A percentile compares a stretch with the other conserved stretches of the same genome.
Evolutionary conservation across 2,113 vertebrate species (phyloP).

Genomic region (Solea solea): DNA sequence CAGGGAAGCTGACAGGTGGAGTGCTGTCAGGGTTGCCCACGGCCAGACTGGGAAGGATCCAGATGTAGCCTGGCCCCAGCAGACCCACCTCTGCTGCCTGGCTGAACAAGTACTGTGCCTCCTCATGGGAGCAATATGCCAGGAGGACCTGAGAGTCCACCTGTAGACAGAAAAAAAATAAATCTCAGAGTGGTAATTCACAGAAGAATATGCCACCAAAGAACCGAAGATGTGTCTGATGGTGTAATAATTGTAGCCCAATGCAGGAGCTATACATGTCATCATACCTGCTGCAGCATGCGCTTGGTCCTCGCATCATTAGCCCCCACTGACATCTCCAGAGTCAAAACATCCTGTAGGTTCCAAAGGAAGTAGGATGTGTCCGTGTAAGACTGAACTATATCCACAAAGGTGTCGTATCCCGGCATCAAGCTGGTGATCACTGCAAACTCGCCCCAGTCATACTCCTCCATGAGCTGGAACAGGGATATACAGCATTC

Average conservation of each 20-base stretch:
- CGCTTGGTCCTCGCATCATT: slow-evolving; percentile 83
- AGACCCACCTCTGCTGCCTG: slow-evolving; percentile 90
- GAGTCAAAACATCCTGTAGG: slow-evolving; percentile 90
- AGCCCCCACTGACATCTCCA: slow-evolving; percentile 92
- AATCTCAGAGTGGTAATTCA: not conserved
- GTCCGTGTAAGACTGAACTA: slow-evolving; percentile 90
- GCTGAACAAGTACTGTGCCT: slow-evolving; percentile 90
- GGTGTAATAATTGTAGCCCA: not conserved
- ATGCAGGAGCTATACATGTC: not conserved
- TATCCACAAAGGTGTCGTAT: slow-evolving; percentile 90
- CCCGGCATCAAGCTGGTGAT: slow-evolving; percentile 96
- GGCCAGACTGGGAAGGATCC: slow-evolving; percentile 91
- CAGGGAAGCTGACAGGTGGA: slow-evolving; percentile 87
- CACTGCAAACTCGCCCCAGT: slow-evolving; percentile 93
- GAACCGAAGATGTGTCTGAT: not conserved
- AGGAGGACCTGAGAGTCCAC: slow-evolving; percentile 92
- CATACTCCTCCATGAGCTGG: slow-evolving; percentile 97
- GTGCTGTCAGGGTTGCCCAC: slow-evolving; percentile 91
- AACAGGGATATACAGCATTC: slow-evolving; percentile 65
- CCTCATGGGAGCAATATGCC: slow-evolving; percentile 93
- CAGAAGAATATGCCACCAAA: not conserved
- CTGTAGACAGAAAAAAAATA: slow-evolving; percentile 35
- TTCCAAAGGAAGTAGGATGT: slow-evolving; percentile 93
- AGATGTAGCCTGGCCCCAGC: slow-evolving; percentile 92
- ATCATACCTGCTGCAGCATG: slow-evolving; percentile 88